Evolutionary conservation across 2,888 invertebrate species (phyloP).

Genomic region (Andrena dorsata): DNA sequence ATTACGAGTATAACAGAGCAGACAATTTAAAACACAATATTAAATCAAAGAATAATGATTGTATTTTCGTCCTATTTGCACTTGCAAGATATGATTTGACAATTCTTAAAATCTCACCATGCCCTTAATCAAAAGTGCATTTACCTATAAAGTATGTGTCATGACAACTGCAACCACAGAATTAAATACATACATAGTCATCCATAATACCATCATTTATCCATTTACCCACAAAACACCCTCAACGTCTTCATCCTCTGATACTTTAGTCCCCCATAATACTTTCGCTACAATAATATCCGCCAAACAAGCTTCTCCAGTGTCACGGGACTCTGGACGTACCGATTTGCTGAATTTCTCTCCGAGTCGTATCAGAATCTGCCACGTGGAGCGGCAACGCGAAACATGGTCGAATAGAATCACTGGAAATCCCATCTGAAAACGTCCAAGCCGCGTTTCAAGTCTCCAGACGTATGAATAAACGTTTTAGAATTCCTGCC

Average conservation of each 20-base stretch:
- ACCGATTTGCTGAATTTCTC: not conserved
- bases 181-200: not conserved
- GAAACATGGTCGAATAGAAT: not conserved
- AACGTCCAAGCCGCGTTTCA: slow-evolving; percentile 11
- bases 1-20: too few species aligned
- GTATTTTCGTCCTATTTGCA: too few species aligned
- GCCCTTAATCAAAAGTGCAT: too few species aligned
- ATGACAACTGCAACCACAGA: too few species aligned
- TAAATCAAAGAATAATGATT: too few species aligned
- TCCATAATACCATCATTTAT: not conserved
- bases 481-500: slow-evolving; percentile 45
- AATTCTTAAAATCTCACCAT: too few species aligned
- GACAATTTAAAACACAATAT: too few species aligned
- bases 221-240: too few species aligned
- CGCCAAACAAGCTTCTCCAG: not conserved
- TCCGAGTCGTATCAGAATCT: not conserved
- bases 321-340: not conserved
- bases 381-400: not conserved
- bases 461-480: slow-evolving; percentile 36
- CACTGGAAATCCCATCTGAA: slow-evolving; percentile 8
- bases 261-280: not conserved
- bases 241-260: too few species aligned
- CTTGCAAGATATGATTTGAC: too few species aligned
- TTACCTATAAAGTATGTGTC: too few species aligned
- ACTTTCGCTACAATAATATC: not conserved